phyloP scores from a whole-genome alignment of 1,140 invertebrate species.

The Drosophila suzukii region DNA sequence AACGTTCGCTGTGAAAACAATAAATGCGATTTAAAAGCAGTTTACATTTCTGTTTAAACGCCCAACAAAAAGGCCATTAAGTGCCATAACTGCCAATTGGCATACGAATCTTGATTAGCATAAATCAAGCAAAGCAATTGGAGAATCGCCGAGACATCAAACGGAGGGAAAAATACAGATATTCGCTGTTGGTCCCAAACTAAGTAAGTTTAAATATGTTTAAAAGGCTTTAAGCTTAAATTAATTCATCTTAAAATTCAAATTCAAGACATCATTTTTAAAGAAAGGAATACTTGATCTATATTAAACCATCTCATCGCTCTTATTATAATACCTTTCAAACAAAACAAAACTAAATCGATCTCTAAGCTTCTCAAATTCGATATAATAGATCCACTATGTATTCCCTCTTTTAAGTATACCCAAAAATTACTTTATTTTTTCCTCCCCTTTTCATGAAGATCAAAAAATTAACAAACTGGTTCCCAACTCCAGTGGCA shows the following conservation, averaged over 20 bases:
- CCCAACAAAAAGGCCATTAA: constrained; percentile 54
- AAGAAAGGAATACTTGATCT: too few species aligned
- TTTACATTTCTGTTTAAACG: constrained; percentile 61
- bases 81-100: constrained; percentile 59
- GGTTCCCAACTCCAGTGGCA: constrained; percentile 12
- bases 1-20: constrained; percentile 64
- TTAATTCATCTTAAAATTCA: too few species aligned
- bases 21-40: constrained; percentile 71
- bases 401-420: not conserved
- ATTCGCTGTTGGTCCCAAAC: constrained; percentile 6
- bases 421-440: not conserved
- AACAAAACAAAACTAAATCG: too few species aligned
- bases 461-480: not conserved
- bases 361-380: too few species aligned
- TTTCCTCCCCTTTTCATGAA: not conserved
- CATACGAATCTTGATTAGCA: constrained; percentile 63
- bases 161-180: constrained; percentile 8
- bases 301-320: too few species aligned
- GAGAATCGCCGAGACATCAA: constrained; percentile 1
- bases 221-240: not conserved
- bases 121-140: constrained; percentile 47
- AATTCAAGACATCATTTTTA: too few species aligned
- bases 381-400: not conserved
- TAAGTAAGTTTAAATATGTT: constrained; percentile 42
- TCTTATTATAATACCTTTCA: too few species aligned